Conservation (phyloP, 2,888 invertebrate species). For the Baronia brevicornis region DNA sequence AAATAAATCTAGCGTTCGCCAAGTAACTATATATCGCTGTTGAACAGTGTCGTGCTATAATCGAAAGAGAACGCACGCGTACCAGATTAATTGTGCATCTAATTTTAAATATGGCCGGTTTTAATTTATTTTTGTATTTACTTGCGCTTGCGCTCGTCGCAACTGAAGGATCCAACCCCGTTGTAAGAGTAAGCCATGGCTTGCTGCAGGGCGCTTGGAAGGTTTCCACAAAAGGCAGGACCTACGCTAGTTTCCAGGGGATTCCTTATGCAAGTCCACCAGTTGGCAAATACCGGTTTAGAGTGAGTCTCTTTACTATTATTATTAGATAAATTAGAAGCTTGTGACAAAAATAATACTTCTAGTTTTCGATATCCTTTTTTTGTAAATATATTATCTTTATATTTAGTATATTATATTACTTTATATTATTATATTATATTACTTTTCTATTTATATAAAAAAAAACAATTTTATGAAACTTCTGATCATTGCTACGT, state of each 20-base stretch:
- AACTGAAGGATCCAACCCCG: conserved; percentile 40
- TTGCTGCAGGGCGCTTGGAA: conserved; percentile 55
- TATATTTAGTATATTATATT: too few relatives aligned
- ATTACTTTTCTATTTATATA: too few relatives aligned
- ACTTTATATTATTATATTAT: too few relatives aligned
- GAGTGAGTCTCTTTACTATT: conserved; percentile 42
- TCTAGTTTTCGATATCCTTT: too few relatives aligned
- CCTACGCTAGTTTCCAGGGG: conserved; percentile 77
- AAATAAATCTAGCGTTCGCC: conserved; percentile 63
- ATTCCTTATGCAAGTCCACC: conserved; percentile 81
- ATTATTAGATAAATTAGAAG: too few relatives aligned
- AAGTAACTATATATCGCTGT: not conserved
- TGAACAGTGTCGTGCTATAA: conserved; percentile 15
- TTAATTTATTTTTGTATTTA: conserved; percentile 33
- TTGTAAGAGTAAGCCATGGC: conserved; percentile 48
- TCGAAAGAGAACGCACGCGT: conserved; percentile 30
- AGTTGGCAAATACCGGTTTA: conserved; percentile 77
- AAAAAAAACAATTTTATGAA: too few relatives aligned
- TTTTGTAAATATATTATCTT: too few relatives aligned
- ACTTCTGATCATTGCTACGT: too few relatives aligned
- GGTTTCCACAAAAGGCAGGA: conserved; percentile 49
- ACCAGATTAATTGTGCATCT: conserved; percentile 14
- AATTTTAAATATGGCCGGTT: conserved; percentile 29
- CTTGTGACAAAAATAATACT: too few relatives aligned
- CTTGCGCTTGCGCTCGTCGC: conserved; percentile 24